Evolutionary conservation across 2,113 vertebrate genomes (phyloP), one percentile per base, ranked within the genome.

Genomic region (Pseudois nayaur): DNA sequence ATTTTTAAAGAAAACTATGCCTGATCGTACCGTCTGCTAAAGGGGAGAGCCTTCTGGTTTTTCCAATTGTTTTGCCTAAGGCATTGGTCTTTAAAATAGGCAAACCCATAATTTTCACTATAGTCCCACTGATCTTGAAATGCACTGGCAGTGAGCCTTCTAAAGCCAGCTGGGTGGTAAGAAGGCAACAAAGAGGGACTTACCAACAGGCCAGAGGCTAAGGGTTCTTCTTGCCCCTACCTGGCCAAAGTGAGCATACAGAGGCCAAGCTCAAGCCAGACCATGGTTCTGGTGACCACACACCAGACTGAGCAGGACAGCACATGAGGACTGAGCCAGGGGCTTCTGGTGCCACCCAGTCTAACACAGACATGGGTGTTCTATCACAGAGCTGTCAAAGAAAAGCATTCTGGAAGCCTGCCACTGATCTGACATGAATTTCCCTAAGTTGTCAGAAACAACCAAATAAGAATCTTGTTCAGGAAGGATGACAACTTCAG

Each of bases 21-120:
- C 94, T 92, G 71, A 21, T 43, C 1, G 23, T 8, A 54, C 60
- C 8, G 11, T 19, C 48, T 33, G 29, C 29, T 12, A 43, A 76
- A 76, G 48, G 87, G 59, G 48, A 95, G 10, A 82, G n/a, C 59
- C 60, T 89, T 91, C 91, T 87, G 55, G 5, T 71, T 19, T 92
- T 57, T 71, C 67, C 89, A 43, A 57, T 29, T 87, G n/a, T 82
- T 93, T 89, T 87, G 87, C 71, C 40, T 27, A 64, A 91, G n/a
- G 57, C 55, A 25, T 0, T 89, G 40, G 36, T 64, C 78, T 94
- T 94, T 88, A 96, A 96, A 84, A 84, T 29, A 95, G 50, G 64
- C n/a, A 74, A 64, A 93, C 5, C 67, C 15, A 23, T 29, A 71
- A 76, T 52, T 93, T 89, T 40, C 59, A 25, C 79, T 59, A 6